Base-by-base conservation (phyloP, 2,888 invertebrate genomes). In the Synanthedon formicaeformis region DNA sequence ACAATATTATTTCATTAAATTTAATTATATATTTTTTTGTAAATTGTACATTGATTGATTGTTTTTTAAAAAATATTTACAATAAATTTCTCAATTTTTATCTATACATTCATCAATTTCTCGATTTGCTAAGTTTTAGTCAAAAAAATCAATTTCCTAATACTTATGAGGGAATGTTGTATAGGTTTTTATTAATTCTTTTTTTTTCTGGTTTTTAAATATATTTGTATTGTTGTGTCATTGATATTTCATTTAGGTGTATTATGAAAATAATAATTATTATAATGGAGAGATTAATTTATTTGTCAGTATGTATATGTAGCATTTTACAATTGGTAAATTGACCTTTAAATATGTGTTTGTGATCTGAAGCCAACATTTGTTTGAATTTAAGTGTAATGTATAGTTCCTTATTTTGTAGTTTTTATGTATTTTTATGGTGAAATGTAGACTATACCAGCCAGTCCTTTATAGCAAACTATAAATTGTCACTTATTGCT, bases 331-430 rank as follows among this genome's bases (percentile, higher is more conserved):
- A 78, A 71, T 78, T 83, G 81, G 34, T 83, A 83, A 83, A 81
- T 78, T 75, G 75, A 81, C 75, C 71, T 75, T 69, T 75, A 23
- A 18, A 18, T 23, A 69, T 72, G 76, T 79, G 80, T 83, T 81
- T 83, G 86, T 84, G 87, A 87, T 87, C 86, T 84, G 84, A 85
- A 79, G 81, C 75, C 73, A 77, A 78, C 72, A 73, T 78, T 81
- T 69, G 69, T 82, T 81, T 83, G 71, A 55, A 70, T 78, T 78
- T 81, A 80, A 78, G 71, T 71, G 71, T 86, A 79, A 78, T 78
- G 72, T 80, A 82, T 83, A 83, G 87, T 87, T 87, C 87, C 87
- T 87, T 86, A 81, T 79, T 81, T 80, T 73, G 66, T 86, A 84
- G 82, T 63, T 67, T 69, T 75, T 78, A 77, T 71, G 66, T 77